A percentile compares a stretch with the other conserved stretches of the same genome.
Conservation (phyloP, 2,113 vertebrate species). For the Spermophilus dauricus region DNA sequence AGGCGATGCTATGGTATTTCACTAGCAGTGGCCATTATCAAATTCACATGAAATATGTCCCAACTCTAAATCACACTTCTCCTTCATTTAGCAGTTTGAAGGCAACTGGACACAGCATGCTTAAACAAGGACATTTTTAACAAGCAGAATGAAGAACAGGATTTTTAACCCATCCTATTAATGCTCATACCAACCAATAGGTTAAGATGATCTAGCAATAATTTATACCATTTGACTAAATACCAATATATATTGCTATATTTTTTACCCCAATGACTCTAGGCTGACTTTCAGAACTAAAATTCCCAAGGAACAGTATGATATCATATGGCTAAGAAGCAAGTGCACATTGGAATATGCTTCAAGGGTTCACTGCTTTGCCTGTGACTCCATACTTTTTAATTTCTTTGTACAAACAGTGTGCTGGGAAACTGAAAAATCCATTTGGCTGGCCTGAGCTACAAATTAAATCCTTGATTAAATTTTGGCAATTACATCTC, state of each 20-base stretch:
- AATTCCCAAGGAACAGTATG: slow-evolving; percentile 82
- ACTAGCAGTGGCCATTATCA: slow-evolving; percentile 73
- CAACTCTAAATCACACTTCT: slow-evolving; percentile 70
- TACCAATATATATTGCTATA: neutral
- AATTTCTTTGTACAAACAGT: slow-evolving; percentile 90
- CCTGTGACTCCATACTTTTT: slow-evolving; percentile 89
- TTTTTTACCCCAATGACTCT: slow-evolving; percentile 30
- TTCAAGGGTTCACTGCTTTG: slow-evolving; percentile 85
- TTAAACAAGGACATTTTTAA: slow-evolving; percentile 84
- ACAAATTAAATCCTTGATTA: slow-evolving; percentile 91
- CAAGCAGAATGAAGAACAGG: slow-evolving; percentile 82
- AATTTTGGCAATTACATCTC: slow-evolving; percentile 90
- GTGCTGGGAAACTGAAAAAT: slow-evolving; percentile 87
- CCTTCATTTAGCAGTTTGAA: slow-evolving; percentile 57
- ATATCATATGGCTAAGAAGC: slow-evolving; percentile 85
- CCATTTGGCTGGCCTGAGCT: slow-evolving; percentile 87
- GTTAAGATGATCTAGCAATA: slow-evolving; percentile 83
- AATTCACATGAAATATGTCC: slow-evolving; percentile 74
- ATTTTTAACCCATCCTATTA: slow-evolving; percentile 85
- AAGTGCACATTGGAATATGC: slow-evolving; percentile 77
- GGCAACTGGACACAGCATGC: slow-evolving; percentile 75
- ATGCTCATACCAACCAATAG: slow-evolving; percentile 83
- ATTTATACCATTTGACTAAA: slow-evolving; percentile 80
- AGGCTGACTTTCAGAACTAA: slow-evolving; percentile 81
- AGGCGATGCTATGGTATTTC: slow-evolving; percentile 61